A percentile compares a stretch with the other conserved stretches of the same genome.
Conservation (phyloP, 2,888 invertebrate species). For the Clusia tigrina region DNA sequence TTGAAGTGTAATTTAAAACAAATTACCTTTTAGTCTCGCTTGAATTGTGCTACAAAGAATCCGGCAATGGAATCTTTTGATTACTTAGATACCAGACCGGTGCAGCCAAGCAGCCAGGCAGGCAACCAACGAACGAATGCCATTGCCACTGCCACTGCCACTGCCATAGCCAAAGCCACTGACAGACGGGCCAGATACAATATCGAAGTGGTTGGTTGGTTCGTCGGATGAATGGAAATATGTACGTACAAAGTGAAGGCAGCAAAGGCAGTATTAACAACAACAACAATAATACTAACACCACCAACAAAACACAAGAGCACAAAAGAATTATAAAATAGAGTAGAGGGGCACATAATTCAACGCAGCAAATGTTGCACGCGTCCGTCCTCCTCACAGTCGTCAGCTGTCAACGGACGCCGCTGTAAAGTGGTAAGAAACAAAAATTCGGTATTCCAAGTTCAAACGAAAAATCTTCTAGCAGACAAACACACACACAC, state of each 20-base stretch:
- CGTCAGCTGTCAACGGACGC: neutral
- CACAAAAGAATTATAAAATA: too few relatives aligned
- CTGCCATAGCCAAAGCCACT: neutral
- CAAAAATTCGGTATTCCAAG: neutral
- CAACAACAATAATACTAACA: neutral
- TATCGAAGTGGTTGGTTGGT: neutral
- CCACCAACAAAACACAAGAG: too few relatives aligned
- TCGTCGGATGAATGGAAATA: too few relatives aligned
- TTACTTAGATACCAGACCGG: neutral
- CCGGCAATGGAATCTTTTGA: slow-evolving; percentile 2
- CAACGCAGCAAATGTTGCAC: too few relatives aligned
- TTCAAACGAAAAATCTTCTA: too few relatives aligned
- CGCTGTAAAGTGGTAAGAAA: neutral
- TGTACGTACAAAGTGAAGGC: too few relatives aligned
- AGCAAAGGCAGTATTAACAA: neutral
- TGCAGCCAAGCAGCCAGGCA: neutral
- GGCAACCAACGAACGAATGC: neutral
- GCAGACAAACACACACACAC: too few relatives aligned
- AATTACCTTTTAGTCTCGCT: slow-evolving; percentile 13
- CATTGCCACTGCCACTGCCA: too few relatives aligned
- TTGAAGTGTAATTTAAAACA: slow-evolving; percentile 9
- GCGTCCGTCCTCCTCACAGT: too few relatives aligned
- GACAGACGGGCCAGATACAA: neutral
- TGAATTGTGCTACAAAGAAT: slow-evolving; percentile 11
- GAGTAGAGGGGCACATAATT: too few relatives aligned